These are phyloP conservation scores for Pheosia gnoma DNA, from an alignment of 2,888 invertebrate genomes.

Conservation along the genomic window DNA sequence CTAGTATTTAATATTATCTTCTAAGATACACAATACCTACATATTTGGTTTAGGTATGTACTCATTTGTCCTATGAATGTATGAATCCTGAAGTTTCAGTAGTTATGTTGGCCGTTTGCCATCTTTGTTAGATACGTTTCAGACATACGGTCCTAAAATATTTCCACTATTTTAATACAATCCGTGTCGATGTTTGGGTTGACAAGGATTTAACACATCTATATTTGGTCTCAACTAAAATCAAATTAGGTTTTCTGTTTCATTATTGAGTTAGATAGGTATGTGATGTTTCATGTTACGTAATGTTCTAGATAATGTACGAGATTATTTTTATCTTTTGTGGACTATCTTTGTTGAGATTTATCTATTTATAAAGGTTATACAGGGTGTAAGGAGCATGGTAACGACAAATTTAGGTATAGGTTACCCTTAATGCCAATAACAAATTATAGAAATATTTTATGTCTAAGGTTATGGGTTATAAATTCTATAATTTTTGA, in stretches of 20 bases:
- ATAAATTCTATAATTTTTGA: no score
- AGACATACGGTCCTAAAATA: neutral
- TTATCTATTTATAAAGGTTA: neutral
- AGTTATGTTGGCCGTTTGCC: neutral
- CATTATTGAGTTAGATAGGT: neutral
- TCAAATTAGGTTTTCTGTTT: neutral
- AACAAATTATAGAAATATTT: no score
- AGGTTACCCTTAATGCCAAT: no score
- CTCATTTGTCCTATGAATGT: neutral
- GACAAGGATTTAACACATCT: neutral
- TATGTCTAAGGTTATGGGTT: no score
- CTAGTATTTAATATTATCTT: neutral
- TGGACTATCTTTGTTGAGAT: neutral
- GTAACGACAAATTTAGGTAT: no score
- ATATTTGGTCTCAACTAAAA: neutral
- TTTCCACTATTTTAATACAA: neutral
- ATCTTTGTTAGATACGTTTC: neutral
- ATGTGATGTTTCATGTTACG: neutral
- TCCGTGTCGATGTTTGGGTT: neutral
- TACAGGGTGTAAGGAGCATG: no score
- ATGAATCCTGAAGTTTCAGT: neutral
- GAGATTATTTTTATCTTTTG: neutral
- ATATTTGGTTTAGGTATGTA: neutral
- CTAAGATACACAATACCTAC: neutral
- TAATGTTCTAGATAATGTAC: slow-evolving; percentile 1